These are phyloP conservation scores for Lycodopsis pacificus DNA, from an alignment of 2,797 vertebrate species.

Conservation along the genomic window DNA sequence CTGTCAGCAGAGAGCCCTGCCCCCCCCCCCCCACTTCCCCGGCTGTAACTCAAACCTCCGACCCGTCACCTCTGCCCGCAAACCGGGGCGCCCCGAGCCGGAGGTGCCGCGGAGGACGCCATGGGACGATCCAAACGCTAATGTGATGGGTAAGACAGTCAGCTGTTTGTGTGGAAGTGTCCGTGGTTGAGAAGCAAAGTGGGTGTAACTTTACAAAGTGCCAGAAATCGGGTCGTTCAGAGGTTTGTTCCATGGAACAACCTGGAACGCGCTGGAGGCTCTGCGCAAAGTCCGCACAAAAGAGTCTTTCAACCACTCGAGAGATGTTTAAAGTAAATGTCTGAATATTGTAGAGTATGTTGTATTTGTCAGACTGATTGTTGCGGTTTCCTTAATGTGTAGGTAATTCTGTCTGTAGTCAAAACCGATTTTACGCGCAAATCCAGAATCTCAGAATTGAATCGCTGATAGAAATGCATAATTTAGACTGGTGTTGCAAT, in stretches of 20 bases:
- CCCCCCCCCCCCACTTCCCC: constrained; percentile 23
- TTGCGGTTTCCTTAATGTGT: not conserved
- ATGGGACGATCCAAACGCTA: constrained; percentile 58
- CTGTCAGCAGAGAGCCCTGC: not conserved
- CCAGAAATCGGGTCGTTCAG: not conserved
- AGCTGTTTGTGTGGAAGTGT: not conserved
- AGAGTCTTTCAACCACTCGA: too few relatives aligned
- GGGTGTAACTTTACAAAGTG: not conserved
- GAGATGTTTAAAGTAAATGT: not conserved
- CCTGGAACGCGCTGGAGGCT: not conserved
- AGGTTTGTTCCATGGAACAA: not conserved
- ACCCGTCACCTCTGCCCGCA: constrained; percentile 11
- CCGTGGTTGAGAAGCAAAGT: not conserved
- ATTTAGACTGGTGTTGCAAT: not conserved
- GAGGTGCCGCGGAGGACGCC: constrained; percentile 27
- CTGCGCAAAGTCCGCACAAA: not conserved
- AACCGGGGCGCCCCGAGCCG: constrained; percentile 33
- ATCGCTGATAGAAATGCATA: not conserved
- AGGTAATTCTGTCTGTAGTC: too few relatives aligned
- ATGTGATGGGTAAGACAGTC: constrained; percentile 66
- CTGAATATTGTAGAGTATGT: too few relatives aligned
- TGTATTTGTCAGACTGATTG: not conserved
- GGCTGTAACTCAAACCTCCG: constrained; percentile 39
- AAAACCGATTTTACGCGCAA: not conserved
- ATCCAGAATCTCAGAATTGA: not conserved